Base-by-base conservation (phyloP, 2,113 vertebrate genomes). In the Helogale parvula region DNA sequence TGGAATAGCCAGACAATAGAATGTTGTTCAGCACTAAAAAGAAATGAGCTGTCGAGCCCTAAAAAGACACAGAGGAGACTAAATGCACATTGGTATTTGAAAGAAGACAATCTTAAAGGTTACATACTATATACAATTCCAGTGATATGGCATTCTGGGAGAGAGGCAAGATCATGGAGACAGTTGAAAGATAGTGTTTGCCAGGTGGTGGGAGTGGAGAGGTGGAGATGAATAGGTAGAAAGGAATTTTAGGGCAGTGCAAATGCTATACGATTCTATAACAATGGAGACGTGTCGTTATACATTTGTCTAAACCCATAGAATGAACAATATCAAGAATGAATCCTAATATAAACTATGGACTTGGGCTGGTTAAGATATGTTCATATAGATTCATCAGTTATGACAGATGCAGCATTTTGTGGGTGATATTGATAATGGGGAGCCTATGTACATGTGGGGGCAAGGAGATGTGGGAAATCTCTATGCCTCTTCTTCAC, bases 161-260 rank as follows among this genome's bases (percentile, higher is more conserved):
- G 50, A 74, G 74, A 52, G 45, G 54, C 45, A 65, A 45, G 52
- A 52, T 4, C 63, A 38, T 45, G 27, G 52, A 68, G 38, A 74
- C 27, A 35, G 41, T n/a, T 15, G 23, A 50, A 89, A 82, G 33
- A 10, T 31, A 33, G 41, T 19, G 14, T 1, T 15, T 27, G 27
- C 33, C 13, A 8, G 27, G n/a, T 16, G 27, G 2, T 66, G 0
- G 0, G 54, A 14, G 14, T 15, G 0, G 3, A 52, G 5, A 31
- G 54, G 16, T 5, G 21, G 47, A 29, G n/a, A 50, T 5, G 35
- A 57, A 31, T 1, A 82, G 50, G 89, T 45, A 29, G 76, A 17
- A 54, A 72, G 66, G 16, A 27, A 19, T 7, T 50, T 74, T 27
- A 27, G 33, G 66, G 27, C 54, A 38, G 13, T 74, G 77, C 52